Evolutionary conservation across 2,113 vertebrate species (phyloP), one percentile per base, ranked within the genome.

Genomic region (Spea multiplicata): DNA sequence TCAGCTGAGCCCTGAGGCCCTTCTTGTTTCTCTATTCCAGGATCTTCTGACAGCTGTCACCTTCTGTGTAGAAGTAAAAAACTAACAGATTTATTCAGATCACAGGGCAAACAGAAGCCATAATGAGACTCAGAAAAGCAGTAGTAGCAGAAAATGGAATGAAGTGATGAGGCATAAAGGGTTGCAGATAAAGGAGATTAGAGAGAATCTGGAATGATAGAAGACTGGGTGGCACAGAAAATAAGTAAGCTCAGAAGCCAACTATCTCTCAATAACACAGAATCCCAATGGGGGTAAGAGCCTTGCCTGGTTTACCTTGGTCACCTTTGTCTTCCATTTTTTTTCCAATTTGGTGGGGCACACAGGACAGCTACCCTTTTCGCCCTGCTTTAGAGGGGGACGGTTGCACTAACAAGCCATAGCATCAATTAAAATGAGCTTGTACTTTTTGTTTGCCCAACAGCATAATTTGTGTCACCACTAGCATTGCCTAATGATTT

Each of bases 21-120:
- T 78, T 78, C 69, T 78, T 78, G 69, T 72, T 78, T 78, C 69
- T 69, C 67, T 66, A 72, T 72, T 61, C 76, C 76, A 72, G 69
- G 76, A 78, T 68, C 61, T 62, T 78, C 59, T 78, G 76, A 78
- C 76, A 78, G 76, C 76, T 78, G 68, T 66, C 76, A 78, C 76
- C 69, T 78, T 78, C 59, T 55, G 68, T 78, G 68, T 66, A 78
- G 69, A n/a, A 78, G 64, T 14, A 61, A 66, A 50, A 65, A 62
- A 70, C 30, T 71, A 55, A 72, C 76, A 66, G 69, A 78, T 78
- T 78, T 78, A 72, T 78, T 78, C 69, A 78, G 76, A 78, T 78
- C 76, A 71, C 76, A 78, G 76, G 76, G 75, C 66, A 66, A 77
- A 77, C 61, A 47, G 67, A 61, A 66, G 61, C 44, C 49, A 47